Base-by-base conservation (phyloP, 2,888 invertebrate genomes). In the Meiosimyza platycephala region DNA sequence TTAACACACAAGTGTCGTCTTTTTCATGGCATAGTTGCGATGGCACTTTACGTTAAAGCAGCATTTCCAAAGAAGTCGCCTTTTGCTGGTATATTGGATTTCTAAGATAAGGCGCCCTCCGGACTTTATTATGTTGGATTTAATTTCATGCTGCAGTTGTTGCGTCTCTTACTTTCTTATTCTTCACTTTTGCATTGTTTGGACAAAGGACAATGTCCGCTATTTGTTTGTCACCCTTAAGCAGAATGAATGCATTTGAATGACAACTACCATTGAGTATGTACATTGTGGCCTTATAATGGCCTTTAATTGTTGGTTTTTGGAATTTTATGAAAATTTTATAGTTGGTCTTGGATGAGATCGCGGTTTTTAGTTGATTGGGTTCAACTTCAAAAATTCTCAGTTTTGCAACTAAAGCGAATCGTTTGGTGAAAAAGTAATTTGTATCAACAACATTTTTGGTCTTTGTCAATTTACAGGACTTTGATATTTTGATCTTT, bases 81-180 rank as follows among this genome's bases (percentile, higher is more conserved):
- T 16, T 40, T 69, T 12, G 78, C 52, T 65, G 55, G 22, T 63
- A 66, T 74, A 81, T 81, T 80, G 83, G 82, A 82, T 82, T 82
- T 82, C 80, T 79, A 80, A 82, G 82, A 82, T 71, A 74, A 72
- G 71, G 72, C 73, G 55, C 74, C 74, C 74, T 54, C 54, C 50
- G 6, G 40, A 55, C 16, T 66, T 59, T 79, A 78, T 76, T 76
- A 79, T 76, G 80, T 82, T 84, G 83, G 82, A 81, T 83, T 84
- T 83, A 84, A 84, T 84, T 84, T 84, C 84, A 84, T 84, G 84
- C 81, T 80, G 81, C 81, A 82, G 82, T 82, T 81, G 83, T 80
- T 82, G 79, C 78, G 83, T 81, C 79, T 81, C 78, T 79, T 79
- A n/a, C n/a, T 78, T 80, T 82, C 74, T 78, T 78, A 78, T 77